A percentile compares a stretch with the other conserved stretches of the same genome.
Evolutionary conservation across 2,113 vertebrate genomes (phyloP).

Genomic region (Toxotes jaculatrix): DNA sequence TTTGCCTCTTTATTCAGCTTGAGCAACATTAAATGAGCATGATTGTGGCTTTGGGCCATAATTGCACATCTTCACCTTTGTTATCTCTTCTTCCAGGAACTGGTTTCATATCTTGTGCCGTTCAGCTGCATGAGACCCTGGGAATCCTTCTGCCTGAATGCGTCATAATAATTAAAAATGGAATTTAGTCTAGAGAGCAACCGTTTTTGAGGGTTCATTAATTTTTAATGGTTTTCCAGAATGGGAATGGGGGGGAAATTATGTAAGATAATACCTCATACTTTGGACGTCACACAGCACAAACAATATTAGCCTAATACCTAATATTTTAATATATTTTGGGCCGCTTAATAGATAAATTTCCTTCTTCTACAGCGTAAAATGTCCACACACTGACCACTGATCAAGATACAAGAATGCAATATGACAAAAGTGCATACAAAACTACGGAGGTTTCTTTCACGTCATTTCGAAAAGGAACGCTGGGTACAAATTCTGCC

Average conservation of each 20-base stretch:
- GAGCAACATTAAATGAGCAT: background rate
- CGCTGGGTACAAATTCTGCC: conserved; percentile 24
- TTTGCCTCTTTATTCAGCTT: too few species aligned
- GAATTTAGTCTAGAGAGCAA: conserved; percentile 60
- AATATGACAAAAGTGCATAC: background rate
- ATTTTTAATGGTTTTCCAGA: conserved; percentile 68
- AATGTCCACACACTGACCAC: background rate
- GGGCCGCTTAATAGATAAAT: background rate
- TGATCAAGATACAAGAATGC: conserved; percentile 5
- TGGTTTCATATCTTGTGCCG: conserved; percentile 34
- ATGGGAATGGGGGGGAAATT: conserved; percentile 41
- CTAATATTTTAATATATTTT: too few species aligned
- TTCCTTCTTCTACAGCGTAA: background rate
- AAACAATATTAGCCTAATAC: conserved; percentile 23
- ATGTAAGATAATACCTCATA: conserved; percentile 60
- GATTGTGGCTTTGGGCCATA: background rate
- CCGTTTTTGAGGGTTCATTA: conserved; percentile 60
- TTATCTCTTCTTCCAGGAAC: conserved; percentile 23
- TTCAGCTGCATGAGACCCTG: conserved; percentile 22
- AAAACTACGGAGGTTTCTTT: background rate
- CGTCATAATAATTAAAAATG: conserved; percentile 72
- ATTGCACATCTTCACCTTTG: conserved; percentile 39
- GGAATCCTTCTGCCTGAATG: conserved; percentile 57
- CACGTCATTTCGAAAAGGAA: conserved; percentile 10
- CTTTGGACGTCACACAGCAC: conserved; percentile 22